Evolutionary conservation across 2,888 invertebrate genomes (phyloP).

Genomic region (Dryadula phaetusa): DNA sequence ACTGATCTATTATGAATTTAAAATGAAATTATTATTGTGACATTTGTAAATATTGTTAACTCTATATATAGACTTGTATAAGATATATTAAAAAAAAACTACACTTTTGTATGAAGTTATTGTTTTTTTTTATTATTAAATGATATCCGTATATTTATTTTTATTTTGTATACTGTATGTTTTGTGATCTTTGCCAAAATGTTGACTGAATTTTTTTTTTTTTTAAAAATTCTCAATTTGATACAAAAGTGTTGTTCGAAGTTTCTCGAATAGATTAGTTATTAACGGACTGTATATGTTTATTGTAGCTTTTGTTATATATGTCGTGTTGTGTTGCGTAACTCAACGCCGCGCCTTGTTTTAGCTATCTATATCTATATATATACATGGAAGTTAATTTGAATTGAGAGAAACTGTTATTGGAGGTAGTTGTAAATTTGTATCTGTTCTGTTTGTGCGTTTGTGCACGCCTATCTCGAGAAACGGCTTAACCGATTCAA

Average conservation of each 20-base stretch:
- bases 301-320: constrained; percentile 18
- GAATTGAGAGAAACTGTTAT: too few relatives aligned
- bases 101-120: constrained; percentile 6
- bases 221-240: not conserved
- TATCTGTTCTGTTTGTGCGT: too few relatives aligned
- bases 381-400: too few relatives aligned
- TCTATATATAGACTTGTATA: constrained; percentile 16
- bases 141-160: too few relatives aligned
- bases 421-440: too few relatives aligned
- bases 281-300: constrained; percentile 12
- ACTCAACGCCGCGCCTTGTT: too few relatives aligned
- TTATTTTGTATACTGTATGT: not conserved
- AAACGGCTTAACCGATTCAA: too few relatives aligned
- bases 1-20: constrained; percentile 6
- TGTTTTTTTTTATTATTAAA: not conserved
- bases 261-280: constrained; percentile 5
- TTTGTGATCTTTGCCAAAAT: constrained; percentile 3
- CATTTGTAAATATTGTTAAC: constrained; percentile 22
- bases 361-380: too few relatives aligned
- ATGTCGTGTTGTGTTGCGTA: not conserved
- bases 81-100: not conserved
- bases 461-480: too few relatives aligned
- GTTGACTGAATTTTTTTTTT: constrained; percentile 12
- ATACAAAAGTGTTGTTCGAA: not conserved
- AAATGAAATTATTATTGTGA: not conserved